Evolutionary conservation across 2,797 vertebrate genomes (phyloP), one percentile per base, ranked within the genome.

Genomic region (Eulemur coronatus): DNA sequence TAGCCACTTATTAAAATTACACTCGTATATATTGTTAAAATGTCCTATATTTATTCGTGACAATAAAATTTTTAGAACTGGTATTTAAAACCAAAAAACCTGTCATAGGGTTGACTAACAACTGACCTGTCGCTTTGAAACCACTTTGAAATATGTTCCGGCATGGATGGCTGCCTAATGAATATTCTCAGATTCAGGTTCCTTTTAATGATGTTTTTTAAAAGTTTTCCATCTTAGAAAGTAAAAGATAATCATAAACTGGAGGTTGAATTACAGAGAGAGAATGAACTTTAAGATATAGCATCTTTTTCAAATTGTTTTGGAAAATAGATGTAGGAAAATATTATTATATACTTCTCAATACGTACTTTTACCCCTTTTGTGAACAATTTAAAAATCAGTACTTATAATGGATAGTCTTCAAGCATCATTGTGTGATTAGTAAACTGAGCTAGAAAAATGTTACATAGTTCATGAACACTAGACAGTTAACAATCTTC

Each of bases 1-100:
- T 86, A 91, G 82, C 28, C 69, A 67, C 85, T 96, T 97, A 94
- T 94, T 96, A 97, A 97, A 97, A 97, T 96, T 93, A 82, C 17
- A 91, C 63, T 84, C 79, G 13, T 86, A 75, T 93, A 76, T 94
- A 94, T 96, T 86, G 41, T 95, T 91, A 92, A 46, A 94, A 76
- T 57, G 33, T 87, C 97, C 96, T 96, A 76, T 90, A 92, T 97
- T 95, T 94, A 96, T 94, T 96, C 82, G 50, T 91, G 84, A 96
- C 97, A 94, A 91, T 95, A 84, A 86, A 86, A 89, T 28, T 94
- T 94, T 92, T 80, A 72, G 78, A 95, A 94, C 48, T 96, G 63
- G 18, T 69, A 80, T 61, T 95, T 85, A 89, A 96, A 95, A 85
- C 18, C 57, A 79, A 43, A 57, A 95, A 85, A 22, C 57, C 76